Evolutionary conservation across 2,113 vertebrate species (phyloP).

Genomic region (Burhinus bistriatus): DNA sequence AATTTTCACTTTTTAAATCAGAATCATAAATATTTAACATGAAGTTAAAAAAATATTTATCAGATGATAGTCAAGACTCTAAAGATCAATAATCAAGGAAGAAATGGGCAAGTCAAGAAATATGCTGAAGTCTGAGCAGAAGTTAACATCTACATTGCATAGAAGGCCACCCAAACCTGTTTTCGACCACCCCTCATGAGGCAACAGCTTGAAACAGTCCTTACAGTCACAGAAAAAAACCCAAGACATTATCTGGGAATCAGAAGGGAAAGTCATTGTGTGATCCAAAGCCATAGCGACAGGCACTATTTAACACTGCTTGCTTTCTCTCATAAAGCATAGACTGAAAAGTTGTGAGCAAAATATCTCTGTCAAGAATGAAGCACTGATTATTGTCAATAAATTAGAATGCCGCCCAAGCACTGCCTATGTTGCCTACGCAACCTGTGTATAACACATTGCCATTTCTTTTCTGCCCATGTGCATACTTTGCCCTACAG

Average conservation of each 20-base stretch:
- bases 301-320: fast-evolving
- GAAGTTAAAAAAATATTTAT: neutral
- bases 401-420: neutral
- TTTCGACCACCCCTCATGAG: neutral
- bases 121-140: neutral
- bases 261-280: neutral
- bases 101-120: neutral
- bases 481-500: neutral
- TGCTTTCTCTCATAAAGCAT: neutral
- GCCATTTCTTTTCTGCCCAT: neutral
- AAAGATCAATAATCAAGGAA: neutral
- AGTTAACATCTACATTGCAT: neutral
- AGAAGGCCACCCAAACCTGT: neutral
- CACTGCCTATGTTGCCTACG: neutral
- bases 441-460: neutral
- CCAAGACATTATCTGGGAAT: neutral
- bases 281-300: neutral
- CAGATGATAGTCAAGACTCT: neutral
- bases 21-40: neutral
- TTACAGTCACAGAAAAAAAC: neutral
- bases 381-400: neutral
- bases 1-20: neutral
- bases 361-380: neutral
- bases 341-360: neutral
- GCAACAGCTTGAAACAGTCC: neutral